phyloP scores from a whole-genome alignment of 2,888 invertebrate genomes.

The Vanessa cardui region DNA sequence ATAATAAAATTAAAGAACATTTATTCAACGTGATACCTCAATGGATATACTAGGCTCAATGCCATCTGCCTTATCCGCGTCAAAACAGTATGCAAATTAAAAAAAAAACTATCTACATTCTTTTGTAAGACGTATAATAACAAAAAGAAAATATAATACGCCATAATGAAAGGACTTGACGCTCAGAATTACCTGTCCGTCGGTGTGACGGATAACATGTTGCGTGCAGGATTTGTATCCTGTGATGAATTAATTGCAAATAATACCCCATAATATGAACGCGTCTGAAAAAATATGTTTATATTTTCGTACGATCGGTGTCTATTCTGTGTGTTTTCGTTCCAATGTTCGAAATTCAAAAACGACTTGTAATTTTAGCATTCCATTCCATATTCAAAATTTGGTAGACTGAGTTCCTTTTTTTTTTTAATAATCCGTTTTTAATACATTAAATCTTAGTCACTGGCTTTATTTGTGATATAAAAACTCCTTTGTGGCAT shows the following conservation, averaged over 20 bases:
- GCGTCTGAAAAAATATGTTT: not conserved
- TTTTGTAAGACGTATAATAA: conserved; percentile 22
- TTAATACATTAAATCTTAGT: too few relatives aligned
- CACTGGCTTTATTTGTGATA: too few relatives aligned
- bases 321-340: not conserved
- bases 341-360: not conserved
- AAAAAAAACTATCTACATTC: conserved; percentile 22
- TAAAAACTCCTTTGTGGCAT: too few relatives aligned
- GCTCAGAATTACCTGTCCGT: conserved; percentile 59
- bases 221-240: conserved; percentile 35
- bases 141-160: conserved; percentile 35
- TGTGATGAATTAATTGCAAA: conserved; percentile 36
- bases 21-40: not conserved
- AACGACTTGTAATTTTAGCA: not conserved
- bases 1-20: not conserved
- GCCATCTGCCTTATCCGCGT: conserved; percentile 14
- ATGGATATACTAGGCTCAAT: not conserved
- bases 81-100: conserved; percentile 28
- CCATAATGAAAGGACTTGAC: conserved; percentile 31
- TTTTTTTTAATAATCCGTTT: too few relatives aligned
- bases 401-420: too few relatives aligned
- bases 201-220: conserved; percentile 38
- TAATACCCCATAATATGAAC: conserved; percentile 14
- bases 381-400: not conserved
- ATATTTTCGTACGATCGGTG: not conserved